Conservation (phyloP, 2,797 vertebrate genomes). For the Sus cebifrons region DNA sequence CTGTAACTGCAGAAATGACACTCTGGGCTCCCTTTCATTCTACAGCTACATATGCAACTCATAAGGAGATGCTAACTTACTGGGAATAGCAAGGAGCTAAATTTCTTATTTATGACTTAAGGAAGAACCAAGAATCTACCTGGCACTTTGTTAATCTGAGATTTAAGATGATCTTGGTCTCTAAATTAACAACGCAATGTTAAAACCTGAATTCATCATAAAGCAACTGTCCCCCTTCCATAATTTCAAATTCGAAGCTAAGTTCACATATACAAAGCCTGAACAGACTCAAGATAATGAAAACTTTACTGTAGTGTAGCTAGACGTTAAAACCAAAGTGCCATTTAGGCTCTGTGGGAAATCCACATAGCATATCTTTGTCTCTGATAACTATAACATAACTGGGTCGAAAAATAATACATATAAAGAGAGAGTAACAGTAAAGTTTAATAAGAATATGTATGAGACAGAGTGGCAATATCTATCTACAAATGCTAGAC, state of each 20-base stretch:
- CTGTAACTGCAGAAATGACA: background rate
- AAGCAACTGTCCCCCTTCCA: background rate
- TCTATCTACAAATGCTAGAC: conserved; percentile 31
- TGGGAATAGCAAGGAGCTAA: background rate
- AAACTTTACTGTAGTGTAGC: conserved; percentile 16
- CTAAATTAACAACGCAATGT: conserved; percentile 56
- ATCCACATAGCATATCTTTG: background rate
- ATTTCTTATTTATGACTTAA: conserved; percentile 61
- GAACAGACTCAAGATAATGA: conserved; percentile 7
- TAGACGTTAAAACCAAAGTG: conserved; percentile 37
- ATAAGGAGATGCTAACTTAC: conserved; percentile 20
- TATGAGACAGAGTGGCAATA: background rate
- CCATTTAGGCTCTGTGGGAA: background rate
- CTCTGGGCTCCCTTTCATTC: background rate
- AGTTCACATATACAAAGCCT: conserved; percentile 13
- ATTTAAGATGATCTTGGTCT: background rate
- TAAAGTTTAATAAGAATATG: conserved; percentile 21
- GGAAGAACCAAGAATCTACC: conserved; percentile 31
- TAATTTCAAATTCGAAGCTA: conserved; percentile 63
- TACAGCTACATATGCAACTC: background rate
- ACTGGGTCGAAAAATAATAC: background rate
- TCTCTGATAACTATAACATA: conserved; percentile 44
- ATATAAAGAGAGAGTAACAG: background rate
- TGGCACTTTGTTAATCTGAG: conserved; percentile 46
- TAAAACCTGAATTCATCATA: conserved; percentile 43